Base-by-base conservation (phyloP, 2,113 vertebrate species). In the Montifringilla adamsi region DNA sequence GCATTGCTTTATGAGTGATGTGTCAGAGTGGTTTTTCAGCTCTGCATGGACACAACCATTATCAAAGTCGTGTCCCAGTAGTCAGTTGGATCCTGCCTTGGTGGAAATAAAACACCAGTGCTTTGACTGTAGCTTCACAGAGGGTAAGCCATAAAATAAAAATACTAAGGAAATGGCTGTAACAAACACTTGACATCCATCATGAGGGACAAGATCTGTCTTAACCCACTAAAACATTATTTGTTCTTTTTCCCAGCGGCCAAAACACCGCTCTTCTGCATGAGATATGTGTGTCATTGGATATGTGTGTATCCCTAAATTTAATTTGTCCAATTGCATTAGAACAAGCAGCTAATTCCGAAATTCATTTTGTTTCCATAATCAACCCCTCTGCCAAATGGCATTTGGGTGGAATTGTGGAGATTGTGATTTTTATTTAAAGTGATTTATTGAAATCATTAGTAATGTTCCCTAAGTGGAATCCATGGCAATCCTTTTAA, bases 401-500 rank as follows among this genome's bases (percentile, higher is more conserved):
- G 62, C 91, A 89, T 95, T 94, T 86, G 66, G 73, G 76, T 78
- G 47, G 87, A 93, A 95, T 77, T 79, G 91, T 74, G 63, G 79
- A 85, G 78, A 90, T n/a, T 33, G 92, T 90, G 73, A 90, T 92
- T 94, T 96, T 97, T 95, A 96, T 96, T 96, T 95, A 53, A 92
- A 93, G 58, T 84, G 69, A 96, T 96, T 94, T 95, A 95, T 96
- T 17, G 49, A 87, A 93, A 95, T 87, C 58, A 83, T 95, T 95
- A 94, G 52, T 80, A 41, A 49, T 87, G 68, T 94, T 92, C 35
- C 60, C 80, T 87, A 87, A 96, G 84, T 92, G 46, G 91, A 87
- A 94, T 83, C 82, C 63, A 77, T 63, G 79, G 81, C 90, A 84
- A 90, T 89, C 41, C 78, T 96, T 94, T 96, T 96, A 89, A 94